Conservation (phyloP, 1,140 invertebrate genomes). For the Drosophila guanche region DNA sequence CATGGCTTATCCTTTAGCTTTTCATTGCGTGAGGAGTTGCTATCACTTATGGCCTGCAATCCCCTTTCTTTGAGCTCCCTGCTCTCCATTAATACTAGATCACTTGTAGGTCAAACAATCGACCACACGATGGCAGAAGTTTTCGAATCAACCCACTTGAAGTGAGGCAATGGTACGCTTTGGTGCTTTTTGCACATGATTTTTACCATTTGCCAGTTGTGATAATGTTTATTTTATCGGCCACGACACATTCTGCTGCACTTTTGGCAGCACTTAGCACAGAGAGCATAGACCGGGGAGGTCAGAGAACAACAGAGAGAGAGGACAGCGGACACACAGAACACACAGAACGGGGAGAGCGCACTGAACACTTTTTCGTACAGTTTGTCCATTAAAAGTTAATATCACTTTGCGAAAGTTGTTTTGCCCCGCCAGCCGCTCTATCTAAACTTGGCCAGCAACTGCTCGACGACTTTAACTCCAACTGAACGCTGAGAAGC, state of each 20-base stretch:
- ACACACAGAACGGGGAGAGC: constrained; percentile 31
- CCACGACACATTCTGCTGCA: constrained; percentile 81
- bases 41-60: too few species aligned
- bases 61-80: too few species aligned
- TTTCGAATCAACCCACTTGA: constrained; percentile 45
- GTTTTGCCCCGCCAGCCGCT: constrained; percentile 15
- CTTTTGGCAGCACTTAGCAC: constrained; percentile 79
- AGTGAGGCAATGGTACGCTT: constrained; percentile 36
- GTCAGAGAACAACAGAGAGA: constrained; percentile 64
- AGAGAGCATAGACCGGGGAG: constrained; percentile 57
- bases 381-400: constrained; percentile 82
- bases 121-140: constrained; percentile 5
- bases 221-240: constrained; percentile 82
- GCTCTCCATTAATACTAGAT: neutral
- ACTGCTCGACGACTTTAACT: constrained; percentile 25
- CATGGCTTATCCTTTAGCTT: too few species aligned
- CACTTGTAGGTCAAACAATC: constrained; percentile 23
- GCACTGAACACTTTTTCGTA: constrained; percentile 62
- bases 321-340: constrained; percentile 23
- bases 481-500: constrained; percentile 33
- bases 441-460: constrained; percentile 29
- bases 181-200: constrained; percentile 78
- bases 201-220: constrained; percentile 80
- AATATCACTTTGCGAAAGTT: constrained; percentile 78
- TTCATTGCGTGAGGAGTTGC: too few species aligned